Percentiles rank a stretch among this genome's conserved stretches.
Evolutionary conservation across 2,888 invertebrate genomes (phyloP).

Genomic region (Sericinus montela): DNA sequence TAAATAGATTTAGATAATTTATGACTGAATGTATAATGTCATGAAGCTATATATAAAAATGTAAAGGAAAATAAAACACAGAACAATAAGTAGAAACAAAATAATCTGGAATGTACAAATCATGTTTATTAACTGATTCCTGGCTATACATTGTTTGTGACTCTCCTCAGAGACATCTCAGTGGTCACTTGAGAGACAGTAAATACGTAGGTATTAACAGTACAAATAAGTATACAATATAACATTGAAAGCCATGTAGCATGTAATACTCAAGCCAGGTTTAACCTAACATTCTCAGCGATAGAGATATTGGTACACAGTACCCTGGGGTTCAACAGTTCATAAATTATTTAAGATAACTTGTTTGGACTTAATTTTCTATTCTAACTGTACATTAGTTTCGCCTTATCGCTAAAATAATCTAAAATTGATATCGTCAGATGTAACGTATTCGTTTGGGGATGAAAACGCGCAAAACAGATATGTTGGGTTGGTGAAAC

Average conservation of each 20-base stretch:
- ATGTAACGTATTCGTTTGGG: conserved; percentile 54
- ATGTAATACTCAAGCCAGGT: conserved; percentile 64
- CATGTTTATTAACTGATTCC: conserved; percentile 84
- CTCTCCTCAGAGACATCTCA: conserved; percentile 56
- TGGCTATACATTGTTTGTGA: conserved; percentile 78
- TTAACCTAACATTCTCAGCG: conserved; percentile 55
- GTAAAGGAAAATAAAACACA: conserved; percentile 74
- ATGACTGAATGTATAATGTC: conserved; percentile 52
- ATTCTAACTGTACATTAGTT: conserved; percentile 81
- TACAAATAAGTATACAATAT: conserved; percentile 52
- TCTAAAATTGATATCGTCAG: conserved; percentile 76
- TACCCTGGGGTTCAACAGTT: conserved; percentile 66
- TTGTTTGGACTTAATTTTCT: conserved; percentile 78
- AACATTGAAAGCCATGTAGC: conserved; percentile 67
- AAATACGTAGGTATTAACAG: conserved; percentile 28
- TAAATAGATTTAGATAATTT: conserved; percentile 40
- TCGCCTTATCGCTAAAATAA: conserved; percentile 80
- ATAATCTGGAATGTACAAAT: conserved; percentile 91
- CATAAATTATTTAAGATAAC: conserved; percentile 73
- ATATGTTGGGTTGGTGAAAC: conserved; percentile 63
- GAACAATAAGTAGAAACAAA: conserved; percentile 80
- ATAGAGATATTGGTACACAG: conserved; percentile 59
- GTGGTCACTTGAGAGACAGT: conserved; percentile 40
- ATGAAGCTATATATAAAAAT: conserved; percentile 43
- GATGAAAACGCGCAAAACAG: conserved; percentile 67